Conservation (phyloP, 2,797 vertebrate genomes). For the Dendrocincla fuliginosa region DNA sequence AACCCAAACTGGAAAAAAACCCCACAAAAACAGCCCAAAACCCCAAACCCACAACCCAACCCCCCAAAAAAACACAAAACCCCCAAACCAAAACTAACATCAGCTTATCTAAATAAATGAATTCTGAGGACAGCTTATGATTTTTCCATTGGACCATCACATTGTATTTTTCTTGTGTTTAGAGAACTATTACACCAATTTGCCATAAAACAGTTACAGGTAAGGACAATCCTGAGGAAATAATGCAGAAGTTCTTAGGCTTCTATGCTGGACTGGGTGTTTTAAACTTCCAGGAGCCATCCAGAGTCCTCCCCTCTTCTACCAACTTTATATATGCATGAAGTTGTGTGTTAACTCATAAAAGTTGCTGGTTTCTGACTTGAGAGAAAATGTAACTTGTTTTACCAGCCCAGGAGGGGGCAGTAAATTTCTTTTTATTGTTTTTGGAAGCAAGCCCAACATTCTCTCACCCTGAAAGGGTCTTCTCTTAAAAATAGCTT, state of each 20-base stretch:
- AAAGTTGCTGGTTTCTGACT: not conserved
- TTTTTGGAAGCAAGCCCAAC: constrained; percentile 3
- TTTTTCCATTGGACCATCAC: not conserved
- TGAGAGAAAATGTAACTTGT: not conserved
- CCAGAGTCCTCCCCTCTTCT: not conserved
- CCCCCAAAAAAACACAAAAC: not conserved
- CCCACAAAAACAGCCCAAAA: not conserved
- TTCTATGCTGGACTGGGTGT: not conserved
- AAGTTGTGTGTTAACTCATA: not conserved
- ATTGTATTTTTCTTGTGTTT: not conserved
- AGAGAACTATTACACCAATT: not conserved
- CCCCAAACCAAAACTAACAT: too few species aligned
- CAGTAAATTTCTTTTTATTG: constrained; percentile 73
- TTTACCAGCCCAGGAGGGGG: constrained; percentile 72
- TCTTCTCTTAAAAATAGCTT: not conserved
- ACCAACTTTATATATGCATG: not conserved
- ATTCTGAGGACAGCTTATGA: not conserved
- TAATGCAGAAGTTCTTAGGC: not conserved
- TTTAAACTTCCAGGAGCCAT: not conserved
- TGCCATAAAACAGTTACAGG: accelerated
- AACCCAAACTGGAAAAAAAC: not conserved
- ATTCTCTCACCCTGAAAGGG: not conserved
- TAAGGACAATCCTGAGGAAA: not conserved
- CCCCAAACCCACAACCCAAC: accelerated
- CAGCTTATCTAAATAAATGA: not conserved